These are phyloP conservation scores for Hirtodrosophila confusa DNA, from an alignment of 2,888 invertebrate genomes.

Conservation along the genomic window DNA sequence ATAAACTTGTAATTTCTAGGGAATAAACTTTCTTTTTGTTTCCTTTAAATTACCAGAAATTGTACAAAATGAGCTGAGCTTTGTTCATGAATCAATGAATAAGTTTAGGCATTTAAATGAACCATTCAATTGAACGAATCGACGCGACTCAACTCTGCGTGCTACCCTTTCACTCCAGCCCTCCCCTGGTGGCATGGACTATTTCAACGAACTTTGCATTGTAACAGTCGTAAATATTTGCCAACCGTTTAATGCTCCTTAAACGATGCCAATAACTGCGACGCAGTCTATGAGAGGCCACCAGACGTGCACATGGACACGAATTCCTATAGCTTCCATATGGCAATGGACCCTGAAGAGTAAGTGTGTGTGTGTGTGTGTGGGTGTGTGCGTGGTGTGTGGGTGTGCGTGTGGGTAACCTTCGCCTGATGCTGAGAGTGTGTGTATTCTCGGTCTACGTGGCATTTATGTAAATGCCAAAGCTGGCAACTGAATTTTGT, in stretches of 20 bases:
- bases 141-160: too few species aligned
- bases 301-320: slow-evolving; percentile 28
- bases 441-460: slow-evolving; percentile 8
- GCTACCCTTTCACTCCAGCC: slow-evolving; percentile 17
- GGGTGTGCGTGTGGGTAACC: background rate
- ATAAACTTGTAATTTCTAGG: too few species aligned
- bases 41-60: too few species aligned
- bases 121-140: too few species aligned
- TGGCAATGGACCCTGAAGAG: slow-evolving; percentile 14
- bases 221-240: slow-evolving; percentile 69
- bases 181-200: slow-evolving; percentile 1
- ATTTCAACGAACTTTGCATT: slow-evolving; percentile 51
- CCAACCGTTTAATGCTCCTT: slow-evolving; percentile 68
- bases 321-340: slow-evolving; percentile 10
- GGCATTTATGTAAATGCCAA: slow-evolving; percentile 31
- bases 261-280: slow-evolving; percentile 66
- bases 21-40: too few species aligned
- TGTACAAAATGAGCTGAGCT: too few species aligned
- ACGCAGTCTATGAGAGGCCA: slow-evolving; percentile 29
- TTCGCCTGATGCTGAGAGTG: slow-evolving; percentile 1
- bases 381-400: slow-evolving; percentile 1
- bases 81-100: too few species aligned
- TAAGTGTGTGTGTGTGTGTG: background rate
- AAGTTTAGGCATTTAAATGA: too few species aligned
- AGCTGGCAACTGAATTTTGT: slow-evolving; percentile 17